These are phyloP conservation scores for Nematolebias whitei DNA, from an alignment of 2,113 vertebrate species.

Conservation along the genomic window DNA sequence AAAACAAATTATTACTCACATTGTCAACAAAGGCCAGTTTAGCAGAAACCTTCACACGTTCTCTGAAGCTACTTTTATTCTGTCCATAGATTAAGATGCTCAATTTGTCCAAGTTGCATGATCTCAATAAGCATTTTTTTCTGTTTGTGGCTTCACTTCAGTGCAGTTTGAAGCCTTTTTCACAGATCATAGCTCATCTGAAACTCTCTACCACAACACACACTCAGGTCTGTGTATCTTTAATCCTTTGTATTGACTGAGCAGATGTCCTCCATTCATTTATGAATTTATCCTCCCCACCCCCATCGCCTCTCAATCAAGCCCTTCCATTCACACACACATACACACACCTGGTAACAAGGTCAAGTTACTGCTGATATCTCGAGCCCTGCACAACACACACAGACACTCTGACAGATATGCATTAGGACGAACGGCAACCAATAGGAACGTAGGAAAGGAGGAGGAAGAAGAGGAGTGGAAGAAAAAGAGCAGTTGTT, in stretches of 20 bases:
- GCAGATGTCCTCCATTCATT: constrained; percentile 99
- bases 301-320: constrained; percentile 65
- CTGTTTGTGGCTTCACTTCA: background rate
- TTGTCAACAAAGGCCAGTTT: too few species aligned
- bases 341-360: constrained; percentile 86
- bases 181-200: constrained; percentile 29
- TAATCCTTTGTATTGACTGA: constrained; percentile 91
- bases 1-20: too few species aligned
- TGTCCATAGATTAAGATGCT: too few species aligned
- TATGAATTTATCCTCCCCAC: constrained; percentile 89
- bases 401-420: constrained; percentile 26
- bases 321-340: constrained; percentile 44
- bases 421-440: constrained; percentile 7
- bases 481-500: constrained; percentile 9
- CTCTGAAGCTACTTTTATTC: too few species aligned
- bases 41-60: too few species aligned
- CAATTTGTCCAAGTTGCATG: too few species aligned
- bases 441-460: background rate
- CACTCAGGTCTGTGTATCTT: constrained; percentile 58
- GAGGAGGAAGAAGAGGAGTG: constrained; percentile 14
- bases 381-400: constrained; percentile 74
- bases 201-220: constrained; percentile 10
- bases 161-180: constrained; percentile 21
- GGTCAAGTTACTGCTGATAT: constrained; percentile 95
- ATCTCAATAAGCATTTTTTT: too few species aligned